These are phyloP conservation scores for Euclidia mi DNA, from an alignment of 2,888 invertebrate species.

Conservation along the genomic window DNA sequence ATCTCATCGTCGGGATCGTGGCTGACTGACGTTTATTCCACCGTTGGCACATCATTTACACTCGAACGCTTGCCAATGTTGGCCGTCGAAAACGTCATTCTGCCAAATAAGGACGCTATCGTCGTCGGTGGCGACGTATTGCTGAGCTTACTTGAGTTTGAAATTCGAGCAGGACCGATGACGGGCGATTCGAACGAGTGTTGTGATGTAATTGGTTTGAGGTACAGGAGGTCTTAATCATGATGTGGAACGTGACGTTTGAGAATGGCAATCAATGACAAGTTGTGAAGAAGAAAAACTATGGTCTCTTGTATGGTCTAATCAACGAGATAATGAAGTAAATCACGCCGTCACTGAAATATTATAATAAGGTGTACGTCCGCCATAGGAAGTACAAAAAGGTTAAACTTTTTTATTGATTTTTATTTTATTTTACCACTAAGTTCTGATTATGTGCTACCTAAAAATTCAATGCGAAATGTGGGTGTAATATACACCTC, in stretches of 20 bases:
- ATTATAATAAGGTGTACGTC: no score
- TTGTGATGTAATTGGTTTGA: slow-evolving; percentile 57
- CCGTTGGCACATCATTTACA: slow-evolving; percentile 67
- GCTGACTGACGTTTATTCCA: slow-evolving; percentile 55
- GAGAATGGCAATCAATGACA: not conserved
- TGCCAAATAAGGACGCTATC: slow-evolving; percentile 48
- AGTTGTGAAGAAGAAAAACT: no score
- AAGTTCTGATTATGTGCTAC: no score
- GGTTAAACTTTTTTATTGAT: no score
- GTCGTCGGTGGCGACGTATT: slow-evolving; percentile 48
- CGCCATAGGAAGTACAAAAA: no score
- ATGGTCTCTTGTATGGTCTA: no score
- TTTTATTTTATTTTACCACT: no score
- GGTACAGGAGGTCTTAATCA: slow-evolving; percentile 14
- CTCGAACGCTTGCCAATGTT: slow-evolving; percentile 53
- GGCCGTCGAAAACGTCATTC: slow-evolving; percentile 57
- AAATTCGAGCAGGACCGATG: slow-evolving; percentile 46
- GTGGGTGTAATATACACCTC: no score
- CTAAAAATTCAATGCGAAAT: no score
- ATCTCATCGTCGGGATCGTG: slow-evolving; percentile 42
- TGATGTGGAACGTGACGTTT: slow-evolving; percentile 14
- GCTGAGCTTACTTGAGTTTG: slow-evolving; percentile 50
- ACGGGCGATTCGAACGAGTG: slow-evolving; percentile 58
- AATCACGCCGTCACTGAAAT: no score
- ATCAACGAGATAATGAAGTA: no score